These are phyloP conservation scores for Asteroscopus sphinx DNA, from an alignment of 2,888 invertebrate genomes.

Conservation along the genomic window DNA sequence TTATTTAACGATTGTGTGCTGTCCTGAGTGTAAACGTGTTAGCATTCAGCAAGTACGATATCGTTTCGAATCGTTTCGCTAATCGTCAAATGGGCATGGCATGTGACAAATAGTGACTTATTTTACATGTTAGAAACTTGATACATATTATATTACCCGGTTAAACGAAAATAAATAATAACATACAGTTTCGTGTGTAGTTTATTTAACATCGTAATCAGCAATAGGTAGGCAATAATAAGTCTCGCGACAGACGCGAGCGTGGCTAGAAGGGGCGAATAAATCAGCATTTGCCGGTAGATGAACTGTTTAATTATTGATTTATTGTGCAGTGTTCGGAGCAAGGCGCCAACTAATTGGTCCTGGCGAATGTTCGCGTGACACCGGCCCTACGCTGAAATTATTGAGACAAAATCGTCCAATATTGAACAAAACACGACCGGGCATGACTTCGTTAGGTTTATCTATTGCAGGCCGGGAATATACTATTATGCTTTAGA, in stretches of 20 bases:
- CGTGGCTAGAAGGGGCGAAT: slow-evolving; percentile 81
- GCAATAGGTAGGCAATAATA: slow-evolving; percentile 54
- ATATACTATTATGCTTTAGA: slow-evolving; percentile 51
- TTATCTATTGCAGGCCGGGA: slow-evolving; percentile 62
- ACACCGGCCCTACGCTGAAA: slow-evolving; percentile 76
- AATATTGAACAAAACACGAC: slow-evolving; percentile 78
- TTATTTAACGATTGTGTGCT: too few species aligned
- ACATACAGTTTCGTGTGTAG: slow-evolving; percentile 28
- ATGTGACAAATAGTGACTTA: too few species aligned
- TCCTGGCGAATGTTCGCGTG: slow-evolving; percentile 83
- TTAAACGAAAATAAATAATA: slow-evolving; percentile 37
- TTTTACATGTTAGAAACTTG: too few species aligned
- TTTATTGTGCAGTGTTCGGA: slow-evolving; percentile 79
- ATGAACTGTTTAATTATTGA: slow-evolving; percentile 89
- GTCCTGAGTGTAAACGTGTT: too few species aligned
- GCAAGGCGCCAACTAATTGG: slow-evolving; percentile 86
- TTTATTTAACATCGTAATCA: slow-evolving; percentile 67
- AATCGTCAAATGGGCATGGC: too few species aligned
- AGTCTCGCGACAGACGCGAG: slow-evolving; percentile 71
- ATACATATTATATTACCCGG: not conserved
- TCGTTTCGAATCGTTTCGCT: too few species aligned
- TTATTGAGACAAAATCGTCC: slow-evolving; percentile 85
- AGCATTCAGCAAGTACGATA: too few species aligned
- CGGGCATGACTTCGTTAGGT: slow-evolving; percentile 79
- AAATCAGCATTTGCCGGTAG: slow-evolving; percentile 88